Evolutionary conservation across 1,140 invertebrate genomes (phyloP).

Genomic region (Heliconius congener): DNA sequence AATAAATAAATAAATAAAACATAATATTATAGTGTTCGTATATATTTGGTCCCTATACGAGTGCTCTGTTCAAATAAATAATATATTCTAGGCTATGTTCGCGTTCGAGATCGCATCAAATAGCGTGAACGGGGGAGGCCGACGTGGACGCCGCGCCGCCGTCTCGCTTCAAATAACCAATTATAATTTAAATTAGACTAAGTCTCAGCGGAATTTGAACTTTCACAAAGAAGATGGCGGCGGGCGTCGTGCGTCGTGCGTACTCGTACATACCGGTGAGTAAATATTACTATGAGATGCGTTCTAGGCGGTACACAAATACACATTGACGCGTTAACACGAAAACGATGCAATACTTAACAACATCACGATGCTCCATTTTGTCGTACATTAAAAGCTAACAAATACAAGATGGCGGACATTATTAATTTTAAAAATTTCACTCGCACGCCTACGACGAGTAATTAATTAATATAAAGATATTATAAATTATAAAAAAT

Average conservation of each 20-base stretch:
- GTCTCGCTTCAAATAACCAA: conserved; percentile 32
- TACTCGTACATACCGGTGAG: background rate
- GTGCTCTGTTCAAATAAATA: conserved; percentile 47
- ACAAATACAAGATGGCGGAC: conserved; percentile 60
- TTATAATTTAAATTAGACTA: conserved; percentile 39
- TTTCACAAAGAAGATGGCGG: conserved; percentile 13
- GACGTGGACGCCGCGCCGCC: conserved; percentile 29
- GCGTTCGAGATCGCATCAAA: conserved; percentile 42
- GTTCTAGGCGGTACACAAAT: conserved; percentile 49
- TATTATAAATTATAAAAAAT: conserved; percentile 57
- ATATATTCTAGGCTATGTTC: conserved; percentile 27
- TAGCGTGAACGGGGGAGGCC: conserved; percentile 33
- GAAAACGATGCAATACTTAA: conserved; percentile 51
- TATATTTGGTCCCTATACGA: conserved; percentile 71
- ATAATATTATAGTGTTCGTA: conserved; percentile 42
- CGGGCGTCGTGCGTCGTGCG: background rate
- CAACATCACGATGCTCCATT: conserved; percentile 48
- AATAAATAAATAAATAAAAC: conserved; percentile 35
- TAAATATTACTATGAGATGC: conserved; percentile 31
- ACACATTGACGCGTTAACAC: conserved; percentile 47
- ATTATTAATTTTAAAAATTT: conserved; percentile 62
- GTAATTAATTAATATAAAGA: conserved; percentile 48
- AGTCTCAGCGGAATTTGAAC: conserved; percentile 41
- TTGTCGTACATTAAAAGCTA: conserved; percentile 57
- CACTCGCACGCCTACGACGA: conserved; percentile 53